Evolutionary conservation across 2,797 vertebrate genomes (phyloP).

Genomic region (Cryptoprocta ferox): DNA sequence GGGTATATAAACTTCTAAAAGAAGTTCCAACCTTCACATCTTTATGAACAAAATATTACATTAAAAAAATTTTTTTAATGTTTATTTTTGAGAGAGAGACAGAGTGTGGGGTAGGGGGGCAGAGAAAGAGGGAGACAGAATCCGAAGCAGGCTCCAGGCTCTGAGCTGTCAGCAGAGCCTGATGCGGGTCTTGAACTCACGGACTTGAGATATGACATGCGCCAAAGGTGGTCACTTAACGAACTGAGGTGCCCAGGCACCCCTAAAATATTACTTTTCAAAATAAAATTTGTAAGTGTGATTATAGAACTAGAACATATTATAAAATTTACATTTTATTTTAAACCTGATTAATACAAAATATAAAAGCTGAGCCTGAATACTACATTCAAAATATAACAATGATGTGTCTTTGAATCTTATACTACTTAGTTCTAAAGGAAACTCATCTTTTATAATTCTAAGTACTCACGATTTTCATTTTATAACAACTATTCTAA

Average conservation of each 20-base stretch:
- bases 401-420: neutral
- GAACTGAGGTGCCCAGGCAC: no score
- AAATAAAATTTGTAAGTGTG: conserved; percentile 21
- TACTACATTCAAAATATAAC: conserved; percentile 49
- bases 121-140: no score
- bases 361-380: conserved; percentile 33
- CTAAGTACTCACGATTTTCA: conserved; percentile 11
- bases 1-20: conserved; percentile 21
- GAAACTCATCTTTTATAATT: conserved; percentile 30
- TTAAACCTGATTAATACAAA: conserved; percentile 40
- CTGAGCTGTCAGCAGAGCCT: no score
- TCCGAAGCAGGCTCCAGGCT: no score
- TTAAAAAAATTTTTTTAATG: no score
- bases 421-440: neutral
- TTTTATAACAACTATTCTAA: neutral
- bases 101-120: no score
- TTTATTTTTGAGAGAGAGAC: no score
- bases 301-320: neutral
- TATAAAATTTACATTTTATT: conserved; percentile 58
- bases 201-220: no score
- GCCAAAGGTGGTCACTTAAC: no score
- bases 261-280: neutral
- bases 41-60: no score
- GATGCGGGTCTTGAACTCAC: no score
- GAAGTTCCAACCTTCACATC: neutral